These are phyloP conservation scores for Glaucomys volans DNA, from an alignment of 2,113 vertebrate genomes.

Conservation along the genomic window DNA sequence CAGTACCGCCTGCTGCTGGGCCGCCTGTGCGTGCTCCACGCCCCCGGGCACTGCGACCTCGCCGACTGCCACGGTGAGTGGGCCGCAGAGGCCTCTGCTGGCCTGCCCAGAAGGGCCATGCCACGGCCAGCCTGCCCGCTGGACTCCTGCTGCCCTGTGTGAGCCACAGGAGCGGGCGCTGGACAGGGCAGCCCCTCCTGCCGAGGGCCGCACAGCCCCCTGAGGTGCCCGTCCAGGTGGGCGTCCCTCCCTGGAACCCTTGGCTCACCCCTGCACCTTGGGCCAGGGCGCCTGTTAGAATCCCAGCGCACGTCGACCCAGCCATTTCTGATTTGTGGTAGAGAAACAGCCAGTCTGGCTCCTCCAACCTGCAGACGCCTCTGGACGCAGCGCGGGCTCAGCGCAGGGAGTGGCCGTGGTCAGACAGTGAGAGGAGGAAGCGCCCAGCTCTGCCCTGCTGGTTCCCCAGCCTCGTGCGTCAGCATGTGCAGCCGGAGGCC, in stretches of 20 bases:
- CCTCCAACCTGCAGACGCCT: background rate
- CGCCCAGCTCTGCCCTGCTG: too few relatives aligned
- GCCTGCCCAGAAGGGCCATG: background rate
- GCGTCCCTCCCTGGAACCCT: background rate
- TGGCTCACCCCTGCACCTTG: background rate
- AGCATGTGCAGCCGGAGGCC: too few relatives aligned
- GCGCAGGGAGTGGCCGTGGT: too few relatives aligned
- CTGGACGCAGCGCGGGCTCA: too few relatives aligned
- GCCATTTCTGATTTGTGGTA: background rate
- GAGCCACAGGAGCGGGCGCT: too few relatives aligned
- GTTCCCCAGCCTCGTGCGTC: too few relatives aligned
- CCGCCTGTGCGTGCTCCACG: conserved; percentile 92
- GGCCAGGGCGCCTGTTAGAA: background rate
- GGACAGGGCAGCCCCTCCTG: background rate
- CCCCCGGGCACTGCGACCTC: conserved; percentile 88
- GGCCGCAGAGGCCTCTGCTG: too few relatives aligned
- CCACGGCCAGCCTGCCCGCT: background rate
- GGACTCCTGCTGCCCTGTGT: too few relatives aligned
- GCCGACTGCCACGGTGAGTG: conserved; percentile 91
- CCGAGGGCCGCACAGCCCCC: background rate
- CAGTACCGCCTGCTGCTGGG: conserved; percentile 96
- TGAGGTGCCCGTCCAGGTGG: too few relatives aligned
- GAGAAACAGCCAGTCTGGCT: background rate
- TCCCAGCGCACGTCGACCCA: background rate
- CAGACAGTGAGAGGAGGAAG: too few relatives aligned